Conservation (phyloP, 2,113 vertebrate species). For the Todiramphus saurophagus region DNA sequence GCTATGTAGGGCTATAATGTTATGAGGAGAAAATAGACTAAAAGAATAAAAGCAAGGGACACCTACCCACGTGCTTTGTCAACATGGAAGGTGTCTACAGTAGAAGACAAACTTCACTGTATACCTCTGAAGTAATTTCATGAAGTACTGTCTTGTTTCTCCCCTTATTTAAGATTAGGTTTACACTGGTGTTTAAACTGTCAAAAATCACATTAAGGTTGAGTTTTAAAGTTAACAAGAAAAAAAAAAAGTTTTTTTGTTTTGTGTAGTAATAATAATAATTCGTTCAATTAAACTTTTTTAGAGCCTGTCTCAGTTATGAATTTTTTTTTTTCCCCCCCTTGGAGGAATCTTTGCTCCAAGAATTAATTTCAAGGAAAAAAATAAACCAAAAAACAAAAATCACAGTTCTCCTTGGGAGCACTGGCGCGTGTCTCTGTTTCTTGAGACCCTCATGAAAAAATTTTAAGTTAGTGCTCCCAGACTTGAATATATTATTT, state of each 20-base stretch:
- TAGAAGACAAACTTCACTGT: background rate
- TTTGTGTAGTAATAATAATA: background rate
- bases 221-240: background rate
- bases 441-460: background rate
- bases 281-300: background rate
- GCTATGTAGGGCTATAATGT: background rate
- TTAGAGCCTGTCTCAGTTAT: background rate
- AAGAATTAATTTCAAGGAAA: background rate
- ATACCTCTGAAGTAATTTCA: background rate
- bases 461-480: fast-evolving
- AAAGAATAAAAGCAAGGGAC: background rate
- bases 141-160: background rate
- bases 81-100: background rate
- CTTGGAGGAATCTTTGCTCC: background rate
- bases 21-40: background rate
- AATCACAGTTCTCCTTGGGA: background rate
- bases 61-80: background rate
- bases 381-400: no score
- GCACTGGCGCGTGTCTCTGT: background rate
- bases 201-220: background rate
- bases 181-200: background rate
- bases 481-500: background rate
- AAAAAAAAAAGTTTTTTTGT: background rate
- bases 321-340: background rate
- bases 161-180: background rate